These are phyloP conservation scores for Drosophila leonis DNA, from an alignment of 2,888 invertebrate genomes.

Conservation along the genomic window DNA sequence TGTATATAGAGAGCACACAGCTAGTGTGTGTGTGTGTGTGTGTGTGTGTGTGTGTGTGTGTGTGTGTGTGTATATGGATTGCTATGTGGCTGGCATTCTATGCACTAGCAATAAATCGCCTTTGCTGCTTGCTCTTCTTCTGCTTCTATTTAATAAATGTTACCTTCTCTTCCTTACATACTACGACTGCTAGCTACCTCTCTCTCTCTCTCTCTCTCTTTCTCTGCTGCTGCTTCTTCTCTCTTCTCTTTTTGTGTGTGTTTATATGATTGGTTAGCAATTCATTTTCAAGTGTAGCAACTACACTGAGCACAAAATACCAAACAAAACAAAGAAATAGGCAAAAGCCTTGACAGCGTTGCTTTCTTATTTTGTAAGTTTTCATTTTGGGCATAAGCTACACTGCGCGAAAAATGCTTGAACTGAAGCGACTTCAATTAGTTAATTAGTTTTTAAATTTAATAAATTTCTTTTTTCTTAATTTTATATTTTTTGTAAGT, in stretches of 20 bases:
- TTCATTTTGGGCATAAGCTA: not conserved
- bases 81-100: constrained; percentile 47
- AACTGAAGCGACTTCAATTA: too few species aligned
- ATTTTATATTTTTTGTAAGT: too few species aligned
- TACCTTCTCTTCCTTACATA: constrained; percentile 8
- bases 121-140: constrained; percentile 5
- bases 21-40: not conserved
- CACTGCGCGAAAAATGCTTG: constrained; percentile 10
- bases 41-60: constrained; percentile 7
- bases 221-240: not conserved
- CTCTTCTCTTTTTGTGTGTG: not conserved
- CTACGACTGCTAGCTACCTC: not conserved
- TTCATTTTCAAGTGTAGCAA: constrained; percentile 5
- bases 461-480: too few species aligned
- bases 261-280: constrained; percentile 22
- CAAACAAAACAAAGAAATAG: not conserved
- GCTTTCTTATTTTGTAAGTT: not conserved
- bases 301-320: not conserved
- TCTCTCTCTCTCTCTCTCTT: not conserved
- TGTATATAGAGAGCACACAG: constrained; percentile 56
- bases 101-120: constrained; percentile 46
- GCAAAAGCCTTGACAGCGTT: not conserved
- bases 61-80: constrained; percentile 34
- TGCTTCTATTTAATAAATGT: constrained; percentile 12
- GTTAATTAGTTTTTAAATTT: too few species aligned